These are phyloP conservation scores for Dufourea novaeangliae DNA, from an alignment of 1,140 invertebrate genomes.

Conservation along the genomic window DNA sequence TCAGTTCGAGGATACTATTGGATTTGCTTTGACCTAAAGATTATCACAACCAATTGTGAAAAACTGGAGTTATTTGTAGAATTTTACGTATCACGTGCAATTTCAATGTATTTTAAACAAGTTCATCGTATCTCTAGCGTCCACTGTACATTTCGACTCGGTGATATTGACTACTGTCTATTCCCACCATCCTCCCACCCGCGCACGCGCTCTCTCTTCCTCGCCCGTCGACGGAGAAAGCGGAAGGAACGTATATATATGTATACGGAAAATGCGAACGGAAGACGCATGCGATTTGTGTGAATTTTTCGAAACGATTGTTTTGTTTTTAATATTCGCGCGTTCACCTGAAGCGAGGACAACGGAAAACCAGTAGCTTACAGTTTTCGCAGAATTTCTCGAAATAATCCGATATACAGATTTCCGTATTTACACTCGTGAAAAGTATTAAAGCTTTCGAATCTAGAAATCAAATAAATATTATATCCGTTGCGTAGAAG, in stretches of 20 bases:
- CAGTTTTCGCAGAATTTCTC: no score
- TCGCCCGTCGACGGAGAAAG: not conserved
- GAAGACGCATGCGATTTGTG: slow-evolving; percentile 12
- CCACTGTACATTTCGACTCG: not conserved
- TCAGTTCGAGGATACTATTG: no score
- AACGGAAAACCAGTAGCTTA: no score
- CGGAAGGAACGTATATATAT: slow-evolving; percentile 1
- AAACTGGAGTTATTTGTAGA: no score
- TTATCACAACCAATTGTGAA: no score
- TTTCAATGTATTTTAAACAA: no score
- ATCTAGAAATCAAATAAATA: not conserved
- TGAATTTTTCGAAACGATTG: no score
- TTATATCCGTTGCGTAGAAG: not conserved
- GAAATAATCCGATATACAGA: no score
- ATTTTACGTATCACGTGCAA: not conserved
- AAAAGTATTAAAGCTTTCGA: not conserved
- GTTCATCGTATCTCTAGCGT: not conserved
- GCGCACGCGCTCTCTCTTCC: not conserved
- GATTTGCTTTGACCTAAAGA: no score
- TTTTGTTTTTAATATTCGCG: no score
- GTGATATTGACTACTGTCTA: slow-evolving; percentile 3
- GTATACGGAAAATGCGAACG: slow-evolving; percentile 20
- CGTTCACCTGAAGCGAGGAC: no score
- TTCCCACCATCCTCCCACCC: not conserved
- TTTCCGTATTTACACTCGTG: not conserved